Evolutionary conservation across 2,888 invertebrate genomes (phyloP), one percentile per base, ranked within the genome.

Genomic region (Iselma pallidipennis): DNA sequence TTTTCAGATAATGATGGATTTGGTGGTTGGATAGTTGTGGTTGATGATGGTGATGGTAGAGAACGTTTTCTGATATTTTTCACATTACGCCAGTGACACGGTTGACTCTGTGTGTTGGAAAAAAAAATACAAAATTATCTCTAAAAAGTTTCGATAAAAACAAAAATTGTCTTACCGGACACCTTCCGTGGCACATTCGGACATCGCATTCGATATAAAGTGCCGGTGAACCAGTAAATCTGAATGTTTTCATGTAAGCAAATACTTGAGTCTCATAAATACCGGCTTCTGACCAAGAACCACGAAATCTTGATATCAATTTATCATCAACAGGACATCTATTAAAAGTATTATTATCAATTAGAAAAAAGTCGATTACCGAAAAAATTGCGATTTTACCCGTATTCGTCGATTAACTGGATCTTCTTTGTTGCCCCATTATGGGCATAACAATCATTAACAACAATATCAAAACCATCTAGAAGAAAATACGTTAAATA

Each of bases 391-490:
- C 56, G 33, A n/a, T 45, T 85, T 82, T 83, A 91, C 91, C 96
- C 96, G 79, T 89, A 92, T 82, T 95, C 94, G 80, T 96, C 95
- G 69, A 96, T 96, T 45, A 96, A 86, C 77, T 95, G 94, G 73
- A 96, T 95, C 74, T 91, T 88, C 80, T 96, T 96, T 57, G 92
- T 92, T 9, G 94, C 96, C 49, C 96, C 96, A 81, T 96, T 96
- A 80, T 96, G 96, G 0, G 96, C 96, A 78, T 89, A 94, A 79
- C 96, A 96, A 80, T 96, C 95, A 78, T 95, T 96, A 23, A 96
- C 95, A 29, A 95, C 94, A 72, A 96, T 95, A 79, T 96, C 96
- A 77, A 96, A 96, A 54, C 95, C 96, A 82, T 95, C 95, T 95
- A n/a, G n/a, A n/a, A n/a, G 6, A 65, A 60, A 56, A 54, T 29